These are phyloP conservation scores for Acanthococcus lagerstroemiae DNA, from an alignment of 2,888 invertebrate genomes.

Conservation along the genomic window DNA sequence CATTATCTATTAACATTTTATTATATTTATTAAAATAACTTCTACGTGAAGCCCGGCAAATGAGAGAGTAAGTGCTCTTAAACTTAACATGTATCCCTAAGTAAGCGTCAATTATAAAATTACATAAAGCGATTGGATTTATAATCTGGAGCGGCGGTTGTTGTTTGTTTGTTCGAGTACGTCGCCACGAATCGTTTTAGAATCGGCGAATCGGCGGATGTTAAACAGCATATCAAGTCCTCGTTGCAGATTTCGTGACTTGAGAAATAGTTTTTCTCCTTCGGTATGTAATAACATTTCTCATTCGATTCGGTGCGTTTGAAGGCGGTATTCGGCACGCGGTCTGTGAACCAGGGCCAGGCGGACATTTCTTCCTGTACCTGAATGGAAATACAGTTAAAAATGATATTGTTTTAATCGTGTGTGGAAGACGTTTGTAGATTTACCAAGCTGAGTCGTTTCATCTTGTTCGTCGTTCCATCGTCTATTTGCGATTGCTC, in stretches of 20 bases:
- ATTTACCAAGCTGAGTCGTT: neutral
- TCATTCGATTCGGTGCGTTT: slow-evolving; percentile 5
- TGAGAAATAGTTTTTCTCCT: neutral
- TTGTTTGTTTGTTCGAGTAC: slow-evolving; percentile 12
- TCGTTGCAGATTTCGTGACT: slow-evolving; percentile 11
- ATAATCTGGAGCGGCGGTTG: slow-evolving; percentile 5
- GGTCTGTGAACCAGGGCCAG: slow-evolving; percentile 22
- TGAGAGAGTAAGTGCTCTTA: too few species aligned
- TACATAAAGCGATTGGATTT: slow-evolving; percentile 14
- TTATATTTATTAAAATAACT: too few species aligned
- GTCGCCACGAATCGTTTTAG: slow-evolving; percentile 13
- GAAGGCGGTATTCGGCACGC: neutral
- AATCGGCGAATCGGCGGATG: slow-evolving; percentile 1
- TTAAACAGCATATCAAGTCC: slow-evolving; percentile 4
- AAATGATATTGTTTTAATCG: neutral
- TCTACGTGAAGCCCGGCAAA: too few species aligned
- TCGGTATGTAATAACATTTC: neutral
- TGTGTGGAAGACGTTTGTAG: neutral
- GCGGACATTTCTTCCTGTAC: neutral
- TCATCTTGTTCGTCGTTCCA: slow-evolving; percentile 3
- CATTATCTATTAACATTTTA: too few species aligned
- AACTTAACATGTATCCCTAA: too few species aligned
- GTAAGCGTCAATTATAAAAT: neutral
- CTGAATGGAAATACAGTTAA: neutral
- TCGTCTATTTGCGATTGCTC: neutral